Percentiles rank a stretch among this genome's conserved stretches.
Conservation (phyloP, 2,888 invertebrate genomes). For the Pandemis corylana region DNA sequence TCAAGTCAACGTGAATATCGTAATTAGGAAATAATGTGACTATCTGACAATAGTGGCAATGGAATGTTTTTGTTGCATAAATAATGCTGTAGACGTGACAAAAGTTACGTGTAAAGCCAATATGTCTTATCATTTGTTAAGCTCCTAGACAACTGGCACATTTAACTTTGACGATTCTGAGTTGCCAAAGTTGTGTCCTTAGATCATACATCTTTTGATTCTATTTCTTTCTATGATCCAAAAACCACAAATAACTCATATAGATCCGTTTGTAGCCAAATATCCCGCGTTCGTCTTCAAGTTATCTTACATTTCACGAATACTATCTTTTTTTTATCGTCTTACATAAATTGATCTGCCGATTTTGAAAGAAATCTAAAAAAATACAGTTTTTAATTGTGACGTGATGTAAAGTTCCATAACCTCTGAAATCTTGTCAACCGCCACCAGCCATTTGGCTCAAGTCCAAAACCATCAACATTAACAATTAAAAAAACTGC, state of each 20-base stretch:
- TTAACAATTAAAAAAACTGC: constrained; percentile 2
- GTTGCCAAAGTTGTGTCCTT: too few species aligned
- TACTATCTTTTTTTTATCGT: not conserved
- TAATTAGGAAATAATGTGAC: constrained; percentile 33
- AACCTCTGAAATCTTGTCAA: constrained; percentile 13
- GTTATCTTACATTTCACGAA: not conserved
- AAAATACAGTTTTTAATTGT: not conserved
- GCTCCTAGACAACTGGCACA: too few species aligned
- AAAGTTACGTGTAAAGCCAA: too few species aligned
- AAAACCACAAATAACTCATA: too few species aligned
- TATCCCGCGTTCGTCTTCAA: too few species aligned
- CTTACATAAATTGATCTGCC: not conserved
- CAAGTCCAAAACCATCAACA: not conserved
- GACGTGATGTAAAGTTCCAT: constrained; percentile 8
- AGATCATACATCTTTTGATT: too few species aligned
- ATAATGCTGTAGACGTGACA: too few species aligned
- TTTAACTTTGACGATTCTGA: too few species aligned
- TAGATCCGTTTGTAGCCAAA: too few species aligned
- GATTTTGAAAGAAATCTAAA: not conserved
- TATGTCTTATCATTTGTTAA: too few species aligned
- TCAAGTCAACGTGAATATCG: constrained; percentile 21
- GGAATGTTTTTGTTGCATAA: not conserved
- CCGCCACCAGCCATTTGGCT: constrained; percentile 26
- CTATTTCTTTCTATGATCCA: too few species aligned
- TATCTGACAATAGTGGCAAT: not conserved